Percentiles rank a stretch among this genome's conserved stretches.
These are phyloP conservation scores for Smittia aterrima DNA, from an alignment of 2,888 invertebrate genomes.

Conservation along the genomic window DNA sequence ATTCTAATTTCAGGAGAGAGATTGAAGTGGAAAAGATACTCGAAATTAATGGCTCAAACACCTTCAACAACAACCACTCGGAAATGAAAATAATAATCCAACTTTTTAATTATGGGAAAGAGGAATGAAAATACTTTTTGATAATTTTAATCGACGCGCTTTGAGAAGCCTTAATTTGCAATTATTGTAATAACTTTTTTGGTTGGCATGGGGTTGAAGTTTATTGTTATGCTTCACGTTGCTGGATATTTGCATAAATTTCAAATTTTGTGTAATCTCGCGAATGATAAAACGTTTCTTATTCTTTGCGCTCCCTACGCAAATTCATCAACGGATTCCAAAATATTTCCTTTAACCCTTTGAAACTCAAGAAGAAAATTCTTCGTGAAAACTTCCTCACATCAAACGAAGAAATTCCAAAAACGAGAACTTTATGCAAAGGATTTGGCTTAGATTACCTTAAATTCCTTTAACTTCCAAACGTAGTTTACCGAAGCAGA, in stretches of 20 bases:
- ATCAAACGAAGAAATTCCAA: background rate
- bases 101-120: constrained; percentile 1
- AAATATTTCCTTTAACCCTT: constrained; percentile 1
- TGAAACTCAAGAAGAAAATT: background rate
- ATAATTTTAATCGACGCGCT: constrained; percentile 37
- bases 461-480: background rate
- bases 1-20: background rate
- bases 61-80: background rate
- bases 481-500: too few relatives aligned
- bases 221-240: constrained; percentile 3
- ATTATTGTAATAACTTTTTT: constrained; percentile 22
- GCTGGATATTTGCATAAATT: constrained; percentile 26
- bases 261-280: constrained; percentile 2
- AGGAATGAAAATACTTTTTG: constrained; percentile 22
- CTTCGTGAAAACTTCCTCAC: background rate
- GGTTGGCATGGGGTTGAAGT: background rate
- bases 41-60: background rate
- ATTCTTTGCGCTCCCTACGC: background rate
- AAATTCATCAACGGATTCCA: constrained; percentile 18
- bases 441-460: background rate
- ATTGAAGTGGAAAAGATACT: constrained; percentile 30
- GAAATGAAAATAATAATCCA: constrained; percentile 14
- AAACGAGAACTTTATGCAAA: constrained; percentile 2
- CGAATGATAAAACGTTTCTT: constrained; percentile 15
- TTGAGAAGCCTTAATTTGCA: constrained; percentile 36